These are phyloP conservation scores for Argopecten irradians DNA, from an alignment of 1,140 invertebrate genomes.

Conservation along the genomic window DNA sequence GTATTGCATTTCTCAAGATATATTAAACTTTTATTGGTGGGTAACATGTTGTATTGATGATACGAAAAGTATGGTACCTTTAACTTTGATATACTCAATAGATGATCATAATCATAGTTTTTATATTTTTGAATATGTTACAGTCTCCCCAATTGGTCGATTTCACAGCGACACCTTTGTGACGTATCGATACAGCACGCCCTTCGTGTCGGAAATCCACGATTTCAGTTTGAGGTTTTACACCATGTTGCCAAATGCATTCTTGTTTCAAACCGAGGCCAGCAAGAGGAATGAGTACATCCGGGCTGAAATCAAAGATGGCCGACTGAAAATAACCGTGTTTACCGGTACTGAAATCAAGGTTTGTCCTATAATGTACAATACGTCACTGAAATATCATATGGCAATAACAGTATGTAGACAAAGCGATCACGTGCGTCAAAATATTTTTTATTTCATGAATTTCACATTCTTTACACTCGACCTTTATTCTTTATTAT, in stretches of 20 bases:
- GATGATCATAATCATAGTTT: too few relatives aligned
- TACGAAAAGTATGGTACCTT: too few relatives aligned
- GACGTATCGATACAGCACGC: not conserved
- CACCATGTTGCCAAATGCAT: not conserved
- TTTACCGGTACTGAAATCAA: not conserved
- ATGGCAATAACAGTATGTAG: too few relatives aligned
- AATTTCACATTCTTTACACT: not conserved
- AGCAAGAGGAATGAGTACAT: not conserved
- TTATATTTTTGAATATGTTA: not conserved
- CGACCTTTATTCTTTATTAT: too few relatives aligned
- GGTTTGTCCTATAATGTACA: not conserved
- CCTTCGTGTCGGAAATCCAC: not conserved
- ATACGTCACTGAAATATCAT: too few relatives aligned
- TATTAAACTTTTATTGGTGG: too few relatives aligned
- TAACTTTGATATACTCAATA: too few relatives aligned
- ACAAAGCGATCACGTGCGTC: too few relatives aligned
- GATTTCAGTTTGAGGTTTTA: not conserved
- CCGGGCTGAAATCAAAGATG: not conserved
- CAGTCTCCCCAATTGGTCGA: not conserved
- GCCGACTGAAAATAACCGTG: not conserved
- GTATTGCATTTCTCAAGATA: too few relatives aligned
- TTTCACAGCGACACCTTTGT: not conserved
- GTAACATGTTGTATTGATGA: too few relatives aligned
- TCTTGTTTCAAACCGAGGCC: slow-evolving; percentile 8
- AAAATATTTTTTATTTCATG: not conserved